These are phyloP conservation scores for Oceanites oceanicus DNA, from an alignment of 2,113 vertebrate species.

Conservation along the genomic window DNA sequence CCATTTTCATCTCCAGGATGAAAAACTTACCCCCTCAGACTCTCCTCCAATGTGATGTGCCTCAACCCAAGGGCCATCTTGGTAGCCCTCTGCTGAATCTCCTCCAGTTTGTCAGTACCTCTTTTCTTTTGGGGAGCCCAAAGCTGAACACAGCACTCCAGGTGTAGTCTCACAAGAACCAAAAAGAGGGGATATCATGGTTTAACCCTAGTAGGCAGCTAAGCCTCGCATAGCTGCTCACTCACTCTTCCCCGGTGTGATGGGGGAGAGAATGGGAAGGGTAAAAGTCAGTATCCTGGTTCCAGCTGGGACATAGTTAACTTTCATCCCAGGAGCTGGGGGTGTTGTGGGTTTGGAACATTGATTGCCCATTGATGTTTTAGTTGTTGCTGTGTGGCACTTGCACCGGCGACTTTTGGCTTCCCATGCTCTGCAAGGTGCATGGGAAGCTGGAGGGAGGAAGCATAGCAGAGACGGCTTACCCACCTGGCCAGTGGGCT, in stretches of 20 bases:
- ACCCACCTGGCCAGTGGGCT: too few species aligned
- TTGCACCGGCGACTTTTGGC: too few species aligned
- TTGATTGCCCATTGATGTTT: too few species aligned
- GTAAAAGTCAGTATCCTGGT: too few species aligned
- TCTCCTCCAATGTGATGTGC: neutral
- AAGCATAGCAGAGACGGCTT: too few species aligned
- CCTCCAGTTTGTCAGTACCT: neutral
- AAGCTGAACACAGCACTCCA: neutral
- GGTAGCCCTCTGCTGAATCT: neutral
- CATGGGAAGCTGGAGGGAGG: too few species aligned
- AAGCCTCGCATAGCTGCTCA: accelerated
- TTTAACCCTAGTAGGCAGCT: neutral
- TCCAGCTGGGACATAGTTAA: too few species aligned
- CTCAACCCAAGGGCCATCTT: neutral
- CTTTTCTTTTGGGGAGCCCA: neutral
- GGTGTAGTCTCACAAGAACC: neutral
- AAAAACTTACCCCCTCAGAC: neutral
- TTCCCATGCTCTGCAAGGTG: too few species aligned
- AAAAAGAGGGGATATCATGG: neutral
- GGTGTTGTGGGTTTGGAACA: too few species aligned
- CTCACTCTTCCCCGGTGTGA: too few species aligned
- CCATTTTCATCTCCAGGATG: neutral
- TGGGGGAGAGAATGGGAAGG: neutral
- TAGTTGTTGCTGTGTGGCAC: too few species aligned
- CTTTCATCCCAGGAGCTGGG: too few species aligned